Conservation (phyloP, 1,140 invertebrate species). For the Tetragonula clypearis region DNA sequence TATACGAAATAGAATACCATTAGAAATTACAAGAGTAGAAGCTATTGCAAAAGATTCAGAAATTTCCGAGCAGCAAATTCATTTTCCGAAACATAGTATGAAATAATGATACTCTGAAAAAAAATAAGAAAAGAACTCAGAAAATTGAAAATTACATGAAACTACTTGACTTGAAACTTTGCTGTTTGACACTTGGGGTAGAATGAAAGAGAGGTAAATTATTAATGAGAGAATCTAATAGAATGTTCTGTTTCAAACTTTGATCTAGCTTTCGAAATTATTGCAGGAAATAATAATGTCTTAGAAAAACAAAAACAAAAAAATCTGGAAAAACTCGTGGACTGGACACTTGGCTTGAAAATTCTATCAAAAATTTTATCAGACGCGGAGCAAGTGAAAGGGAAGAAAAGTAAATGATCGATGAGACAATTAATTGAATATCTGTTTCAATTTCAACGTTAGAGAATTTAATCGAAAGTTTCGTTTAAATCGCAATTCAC, state of each 20-base stretch:
- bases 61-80: background rate
- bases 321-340: too few relatives aligned
- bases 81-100: background rate
- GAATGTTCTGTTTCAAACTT: too few relatives aligned
- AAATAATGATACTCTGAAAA: background rate
- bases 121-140: too few relatives aligned
- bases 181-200: too few relatives aligned
- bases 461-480: background rate
- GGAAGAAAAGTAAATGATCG: background rate
- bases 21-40: background rate
- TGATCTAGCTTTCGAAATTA: too few relatives aligned
- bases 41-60: accelerated
- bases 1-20: background rate
- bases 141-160: too few relatives aligned
- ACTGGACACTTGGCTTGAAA: background rate
- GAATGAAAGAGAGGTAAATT: too few relatives aligned
- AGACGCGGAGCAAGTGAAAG: too few relatives aligned
- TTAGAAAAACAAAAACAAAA: too few relatives aligned
- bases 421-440: background rate
- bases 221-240: too few relatives aligned
- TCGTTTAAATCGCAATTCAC: background rate
- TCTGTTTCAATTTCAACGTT: background rate
- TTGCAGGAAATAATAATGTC: too few relatives aligned
- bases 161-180: too few relatives aligned
- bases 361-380: background rate